Conservation (phyloP, 1,140 invertebrate genomes). For the Spodoptera litura region DNA sequence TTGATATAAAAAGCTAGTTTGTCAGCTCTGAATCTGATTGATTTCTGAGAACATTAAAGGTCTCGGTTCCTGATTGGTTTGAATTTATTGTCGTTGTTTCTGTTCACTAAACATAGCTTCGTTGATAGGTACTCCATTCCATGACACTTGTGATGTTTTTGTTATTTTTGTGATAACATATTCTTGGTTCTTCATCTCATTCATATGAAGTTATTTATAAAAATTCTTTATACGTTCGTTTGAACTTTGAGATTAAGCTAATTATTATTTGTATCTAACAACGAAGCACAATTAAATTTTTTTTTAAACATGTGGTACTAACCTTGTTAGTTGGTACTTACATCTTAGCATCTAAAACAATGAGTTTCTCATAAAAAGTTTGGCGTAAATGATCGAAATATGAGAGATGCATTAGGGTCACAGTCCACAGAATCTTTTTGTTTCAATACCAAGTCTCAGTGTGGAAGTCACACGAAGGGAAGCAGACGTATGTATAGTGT, state of each 20-base stretch:
- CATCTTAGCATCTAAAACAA: neutral
- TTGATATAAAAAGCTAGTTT: constrained; percentile 22
- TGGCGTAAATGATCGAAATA: constrained; percentile 13
- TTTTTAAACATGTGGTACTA: neutral
- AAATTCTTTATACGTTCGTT: constrained; percentile 3
- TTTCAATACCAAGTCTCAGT: constrained; percentile 67
- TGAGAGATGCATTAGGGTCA: constrained; percentile 45
- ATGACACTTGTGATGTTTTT: too few species aligned
- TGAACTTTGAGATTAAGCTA: neutral
- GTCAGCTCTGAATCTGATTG: constrained; percentile 32
- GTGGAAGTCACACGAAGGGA: constrained; percentile 69
- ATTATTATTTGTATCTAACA: neutral
- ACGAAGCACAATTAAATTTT: neutral
- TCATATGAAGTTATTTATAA: neutral
- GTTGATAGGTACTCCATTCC: too few species aligned
- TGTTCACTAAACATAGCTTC: too few species aligned
- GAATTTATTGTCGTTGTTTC: neutral
- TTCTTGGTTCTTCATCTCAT: too few species aligned
- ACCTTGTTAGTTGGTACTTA: neutral
- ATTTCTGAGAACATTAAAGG: constrained; percentile 7
- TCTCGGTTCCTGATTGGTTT: constrained; percentile 21
- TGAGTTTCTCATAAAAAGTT: too few species aligned
- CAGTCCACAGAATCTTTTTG: constrained; percentile 58
- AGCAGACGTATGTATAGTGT: constrained; percentile 73
- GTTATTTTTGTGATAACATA: too few species aligned